Evolutionary conservation across 2,113 vertebrate genomes (phyloP).

Genomic region (Elephantulus edwardii): DNA sequence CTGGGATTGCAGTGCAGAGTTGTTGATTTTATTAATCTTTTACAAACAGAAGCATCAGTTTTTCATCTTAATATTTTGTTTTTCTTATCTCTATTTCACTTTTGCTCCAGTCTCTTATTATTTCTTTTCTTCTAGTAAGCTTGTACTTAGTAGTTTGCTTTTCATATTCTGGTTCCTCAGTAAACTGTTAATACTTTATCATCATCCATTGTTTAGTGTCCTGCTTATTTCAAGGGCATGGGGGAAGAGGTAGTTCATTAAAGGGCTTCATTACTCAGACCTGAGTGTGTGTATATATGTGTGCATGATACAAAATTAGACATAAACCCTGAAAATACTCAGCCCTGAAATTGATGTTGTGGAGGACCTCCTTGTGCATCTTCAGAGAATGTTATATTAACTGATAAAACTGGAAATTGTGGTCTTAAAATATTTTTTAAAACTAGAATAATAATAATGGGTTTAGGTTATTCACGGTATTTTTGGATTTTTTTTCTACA

Average conservation of each 20-base stretch:
- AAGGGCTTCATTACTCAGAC: not conserved
- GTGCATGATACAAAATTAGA: not conserved
- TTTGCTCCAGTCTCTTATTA: too few species aligned
- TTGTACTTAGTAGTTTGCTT: too few species aligned
- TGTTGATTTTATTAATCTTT: too few species aligned
- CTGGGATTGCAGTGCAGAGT: too few species aligned
- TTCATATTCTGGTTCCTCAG: too few species aligned
- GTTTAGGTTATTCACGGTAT: not conserved
- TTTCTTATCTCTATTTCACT: too few species aligned
- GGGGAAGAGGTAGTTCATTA: not conserved
- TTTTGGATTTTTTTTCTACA: not conserved
- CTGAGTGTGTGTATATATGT: not conserved
- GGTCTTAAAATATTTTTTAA: not conserved
- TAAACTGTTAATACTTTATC: too few species aligned
- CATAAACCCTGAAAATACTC: not conserved
- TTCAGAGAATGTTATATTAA: not conserved
- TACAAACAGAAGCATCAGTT: too few species aligned
- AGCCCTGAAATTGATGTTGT: not conserved
- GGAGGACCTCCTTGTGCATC: not conserved
- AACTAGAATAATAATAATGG: not conserved
- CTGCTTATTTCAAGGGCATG: not conserved
- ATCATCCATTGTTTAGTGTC: constrained; percentile 2
- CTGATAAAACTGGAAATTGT: not conserved
- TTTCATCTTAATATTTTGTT: too few species aligned
- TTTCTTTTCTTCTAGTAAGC: too few species aligned